A percentile compares a stretch with the other conserved stretches of the same genome.
phyloP scores from a whole-genome alignment of 2,113 vertebrate genomes.

The Takifugu bimaculatus region DNA sequence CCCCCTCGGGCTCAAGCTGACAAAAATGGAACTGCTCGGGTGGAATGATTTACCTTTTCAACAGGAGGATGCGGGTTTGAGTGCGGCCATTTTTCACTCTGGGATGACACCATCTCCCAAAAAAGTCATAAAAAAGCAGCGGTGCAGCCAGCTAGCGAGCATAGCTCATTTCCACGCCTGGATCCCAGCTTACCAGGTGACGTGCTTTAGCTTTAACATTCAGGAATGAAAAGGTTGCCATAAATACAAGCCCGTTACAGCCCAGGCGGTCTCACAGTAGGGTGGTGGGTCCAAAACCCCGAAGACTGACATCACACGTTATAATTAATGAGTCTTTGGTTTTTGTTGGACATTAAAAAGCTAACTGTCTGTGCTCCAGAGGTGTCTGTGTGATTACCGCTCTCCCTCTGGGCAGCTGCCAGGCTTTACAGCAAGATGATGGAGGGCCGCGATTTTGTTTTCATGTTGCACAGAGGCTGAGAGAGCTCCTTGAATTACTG shows the following conservation, averaged over 20 bases:
- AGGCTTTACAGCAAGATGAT: too few species aligned
- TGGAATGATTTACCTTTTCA: slow-evolving; percentile 65
- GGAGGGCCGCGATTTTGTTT: too few species aligned
- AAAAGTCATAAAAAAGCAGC: slow-evolving; percentile 49
- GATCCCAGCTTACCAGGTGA: slow-evolving; percentile 20
- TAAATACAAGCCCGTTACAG: background rate
- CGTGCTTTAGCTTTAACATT: slow-evolving; percentile 19
- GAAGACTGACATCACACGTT: background rate
- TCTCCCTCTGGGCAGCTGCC: background rate
- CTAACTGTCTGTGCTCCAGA: background rate
- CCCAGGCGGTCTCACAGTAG: too few species aligned
- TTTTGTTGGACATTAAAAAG: background rate
- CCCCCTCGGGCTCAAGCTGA: slow-evolving; percentile 24
- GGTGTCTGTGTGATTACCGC: background rate
- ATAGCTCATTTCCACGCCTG: slow-evolving; percentile 49
- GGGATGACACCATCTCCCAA: slow-evolving; percentile 47
- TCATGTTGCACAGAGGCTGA: too few species aligned
- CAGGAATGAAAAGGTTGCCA: background rate
- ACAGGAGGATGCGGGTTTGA: slow-evolving; percentile 40
- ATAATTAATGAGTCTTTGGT: background rate
- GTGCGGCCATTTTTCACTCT: slow-evolving; percentile 47
- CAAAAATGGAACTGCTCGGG: slow-evolving; percentile 49
- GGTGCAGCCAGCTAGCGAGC: slow-evolving; percentile 26
- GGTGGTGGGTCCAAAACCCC: background rate
- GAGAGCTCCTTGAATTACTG: too few species aligned